Conservation (phyloP, 2,888 invertebrate species). For the Hypselothyrea guttata region DNA sequence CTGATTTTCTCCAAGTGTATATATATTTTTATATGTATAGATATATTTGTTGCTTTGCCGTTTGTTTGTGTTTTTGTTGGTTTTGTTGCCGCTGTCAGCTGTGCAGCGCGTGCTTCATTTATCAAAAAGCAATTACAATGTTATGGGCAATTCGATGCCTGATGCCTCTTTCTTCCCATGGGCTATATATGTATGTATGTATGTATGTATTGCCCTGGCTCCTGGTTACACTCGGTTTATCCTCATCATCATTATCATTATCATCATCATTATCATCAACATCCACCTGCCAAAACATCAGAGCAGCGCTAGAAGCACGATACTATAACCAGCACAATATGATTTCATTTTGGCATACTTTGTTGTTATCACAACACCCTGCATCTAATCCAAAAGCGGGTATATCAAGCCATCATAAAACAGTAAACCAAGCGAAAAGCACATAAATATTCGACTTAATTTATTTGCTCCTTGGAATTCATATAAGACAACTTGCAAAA, state of each 20-base stretch:
- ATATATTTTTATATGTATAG: background rate
- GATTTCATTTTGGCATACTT: slow-evolving; percentile 28
- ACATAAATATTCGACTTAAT: too few species aligned
- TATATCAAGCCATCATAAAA: too few species aligned
- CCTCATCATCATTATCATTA: slow-evolving; percentile 12
- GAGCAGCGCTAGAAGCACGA: background rate
- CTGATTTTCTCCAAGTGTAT: background rate
- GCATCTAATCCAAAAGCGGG: background rate
- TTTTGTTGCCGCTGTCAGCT: slow-evolving; percentile 57
- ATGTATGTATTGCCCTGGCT: background rate
- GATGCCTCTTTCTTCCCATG: slow-evolving; percentile 34
- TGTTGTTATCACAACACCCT: slow-evolving; percentile 17
- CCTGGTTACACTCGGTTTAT: slow-evolving; percentile 11
- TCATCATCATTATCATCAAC: slow-evolving; percentile 10
- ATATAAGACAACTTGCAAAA: too few species aligned
- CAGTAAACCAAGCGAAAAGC: too few species aligned
- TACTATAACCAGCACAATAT: slow-evolving; percentile 10
- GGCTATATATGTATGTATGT: slow-evolving; percentile 14
- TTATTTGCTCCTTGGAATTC: too few species aligned
- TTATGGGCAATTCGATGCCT: slow-evolving; percentile 66
- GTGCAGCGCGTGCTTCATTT: slow-evolving; percentile 75
- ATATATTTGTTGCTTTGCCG: slow-evolving; percentile 3
- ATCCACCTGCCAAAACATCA: slow-evolving; percentile 38
- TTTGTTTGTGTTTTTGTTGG: slow-evolving; percentile 22
- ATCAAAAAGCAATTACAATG: slow-evolving; percentile 75